Conservation (phyloP, 2,888 invertebrate genomes). For the Dasypogon diadema region DNA sequence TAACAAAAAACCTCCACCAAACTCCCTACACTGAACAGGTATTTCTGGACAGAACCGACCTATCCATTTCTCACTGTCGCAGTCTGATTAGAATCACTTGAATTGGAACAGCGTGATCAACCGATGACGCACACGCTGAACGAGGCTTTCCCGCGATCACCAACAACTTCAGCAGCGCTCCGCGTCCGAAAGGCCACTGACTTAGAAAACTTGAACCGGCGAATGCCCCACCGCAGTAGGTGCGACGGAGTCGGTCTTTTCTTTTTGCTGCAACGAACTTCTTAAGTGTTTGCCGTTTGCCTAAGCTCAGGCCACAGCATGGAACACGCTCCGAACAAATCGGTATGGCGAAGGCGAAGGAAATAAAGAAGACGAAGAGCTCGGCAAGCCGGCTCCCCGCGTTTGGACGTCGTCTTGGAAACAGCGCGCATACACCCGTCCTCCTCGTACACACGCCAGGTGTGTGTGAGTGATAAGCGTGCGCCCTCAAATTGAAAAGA, state of each 20-base stretch:
- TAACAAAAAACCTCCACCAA: not conserved
- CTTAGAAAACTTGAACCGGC: conserved; percentile 52
- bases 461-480: conserved; percentile 4
- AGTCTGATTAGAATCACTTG: not conserved
- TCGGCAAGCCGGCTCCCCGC: not conserved
- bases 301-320: not conserved
- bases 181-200: conserved; percentile 57
- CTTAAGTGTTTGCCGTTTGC: not conserved
- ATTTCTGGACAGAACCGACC: conserved; percentile 11
- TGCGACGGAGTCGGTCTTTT: conserved; percentile 11
- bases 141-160: not conserved
- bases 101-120: conserved; percentile 1
- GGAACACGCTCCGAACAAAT: conserved; percentile 10
- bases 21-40: not conserved
- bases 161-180: conserved; percentile 33
- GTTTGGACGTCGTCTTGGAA: conserved; percentile 33
- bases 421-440: not conserved
- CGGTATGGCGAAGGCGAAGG: conserved; percentile 6
- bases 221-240: conserved; percentile 31
- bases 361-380: conserved; percentile 15
- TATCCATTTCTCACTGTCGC: not conserved
- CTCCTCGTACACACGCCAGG: not conserved
- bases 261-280: not conserved
- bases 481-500: conserved; percentile 16
- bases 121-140: conserved; percentile 24